Base-by-base conservation (phyloP, 2,888 invertebrate species). In the Dryadula phaetusa region DNA sequence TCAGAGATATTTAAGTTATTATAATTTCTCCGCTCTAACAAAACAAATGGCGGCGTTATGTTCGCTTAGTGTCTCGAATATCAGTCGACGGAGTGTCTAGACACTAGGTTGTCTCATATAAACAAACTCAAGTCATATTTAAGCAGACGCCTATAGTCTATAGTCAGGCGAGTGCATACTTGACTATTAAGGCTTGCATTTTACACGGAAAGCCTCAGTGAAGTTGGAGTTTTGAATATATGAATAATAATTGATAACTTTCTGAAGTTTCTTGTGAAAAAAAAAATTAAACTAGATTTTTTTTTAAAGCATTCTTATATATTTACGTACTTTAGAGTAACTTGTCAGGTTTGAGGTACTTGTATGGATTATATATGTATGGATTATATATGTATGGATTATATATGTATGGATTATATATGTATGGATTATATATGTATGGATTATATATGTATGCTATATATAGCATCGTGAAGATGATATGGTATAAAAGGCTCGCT, bases 231-330 rank as follows among this genome's bases (percentile, higher is more conserved):
- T 56, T 56, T 40, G 56, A 40, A 56, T 56, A 37, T 10, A 56
- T 56, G 56, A 56, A 56, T 56, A 56, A 56, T 56, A 56, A 56
- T 56, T 56, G 22, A 56, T 56, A 22, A 56, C 56, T 40, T 40
- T 40, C 40, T 40, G 25, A 40, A n/a, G 56, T 25, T 32, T 22
- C 52, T 49, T 3, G 49, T 49, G 49, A 40, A 10, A 25, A n/a
- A 56, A 56, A 56, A 56, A 34, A 12, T 34, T 34, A 14, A 20
- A 56, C 20, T 28, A 52, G 1, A 7, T n/a, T 40, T 40, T 22
- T 22, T n/a, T 37, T 56, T 56, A 20, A 34, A 53, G 14, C 10
- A 5, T 4, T 10, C n/a, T 40, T 37, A 56, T 7, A 34, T 54
- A 20, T 40, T 22, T 40, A 56, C 32, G n/a, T 56, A 22, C 14